Conservation (phyloP, 1,140 invertebrate genomes). For the Drosophila murphyi region DNA sequence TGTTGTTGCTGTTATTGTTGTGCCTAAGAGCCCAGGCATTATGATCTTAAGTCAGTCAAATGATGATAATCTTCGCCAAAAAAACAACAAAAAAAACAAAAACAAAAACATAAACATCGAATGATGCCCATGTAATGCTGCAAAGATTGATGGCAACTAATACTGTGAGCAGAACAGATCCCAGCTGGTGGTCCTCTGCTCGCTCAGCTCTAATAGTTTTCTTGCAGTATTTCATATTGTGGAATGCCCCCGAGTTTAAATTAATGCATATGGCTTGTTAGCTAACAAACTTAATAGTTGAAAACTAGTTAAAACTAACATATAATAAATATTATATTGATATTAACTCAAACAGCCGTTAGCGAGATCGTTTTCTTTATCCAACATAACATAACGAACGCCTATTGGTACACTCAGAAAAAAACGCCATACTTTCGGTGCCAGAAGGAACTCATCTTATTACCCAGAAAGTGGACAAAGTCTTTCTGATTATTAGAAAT, state of each 20-base stretch:
- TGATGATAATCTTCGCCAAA: constrained; percentile 40
- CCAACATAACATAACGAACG: too few relatives aligned
- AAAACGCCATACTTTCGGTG: too few relatives aligned
- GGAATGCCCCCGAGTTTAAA: not conserved
- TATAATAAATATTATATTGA: not conserved
- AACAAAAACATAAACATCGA: constrained; percentile 20
- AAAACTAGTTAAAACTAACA: not conserved
- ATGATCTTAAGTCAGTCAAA: constrained; percentile 40
- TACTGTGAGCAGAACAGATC: constrained; percentile 12
- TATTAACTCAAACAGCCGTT: too few relatives aligned
- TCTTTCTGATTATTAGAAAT: too few relatives aligned
- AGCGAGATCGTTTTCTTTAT: too few relatives aligned
- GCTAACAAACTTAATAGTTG: not conserved
- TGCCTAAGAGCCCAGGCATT: constrained; percentile 14
- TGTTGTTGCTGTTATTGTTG: constrained; percentile 3
- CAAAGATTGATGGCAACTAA: constrained; percentile 51
- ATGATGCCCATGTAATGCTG: constrained; percentile 38
- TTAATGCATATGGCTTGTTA: not conserved
- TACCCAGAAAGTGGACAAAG: too few relatives aligned
- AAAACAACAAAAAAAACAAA: not conserved
- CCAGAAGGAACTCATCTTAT: too few relatives aligned
- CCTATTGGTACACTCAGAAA: too few relatives aligned
- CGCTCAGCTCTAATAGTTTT: constrained; percentile 6
- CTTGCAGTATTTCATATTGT: not conserved
- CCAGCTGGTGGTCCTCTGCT: constrained; percentile 26